A percentile compares a stretch with the other conserved stretches of the same genome.
These are phyloP conservation scores for Clarias batrachus DNA, from an alignment of 2,113 vertebrate species.

Conservation along the genomic window DNA sequence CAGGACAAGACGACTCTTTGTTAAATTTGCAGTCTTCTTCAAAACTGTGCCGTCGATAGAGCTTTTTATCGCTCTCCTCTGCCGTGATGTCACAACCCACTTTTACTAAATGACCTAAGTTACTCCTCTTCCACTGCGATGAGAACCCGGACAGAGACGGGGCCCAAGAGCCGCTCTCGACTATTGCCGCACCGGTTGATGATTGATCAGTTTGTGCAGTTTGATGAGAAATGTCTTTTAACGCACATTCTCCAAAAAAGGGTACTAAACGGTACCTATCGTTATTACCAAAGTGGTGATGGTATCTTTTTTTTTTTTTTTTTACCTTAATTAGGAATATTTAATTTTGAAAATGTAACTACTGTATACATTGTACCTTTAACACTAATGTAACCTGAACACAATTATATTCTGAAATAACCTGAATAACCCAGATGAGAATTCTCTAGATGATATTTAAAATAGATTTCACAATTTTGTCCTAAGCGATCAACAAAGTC, in stretches of 20 bases:
- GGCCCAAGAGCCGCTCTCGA: neutral
- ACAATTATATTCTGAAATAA: neutral
- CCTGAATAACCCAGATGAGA: neutral
- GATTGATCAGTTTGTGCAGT: neutral
- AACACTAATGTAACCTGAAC: neutral
- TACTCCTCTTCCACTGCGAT: conserved; percentile 40
- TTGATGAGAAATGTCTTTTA: neutral
- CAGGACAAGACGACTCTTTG: conserved; percentile 69
- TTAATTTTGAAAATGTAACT: neutral
- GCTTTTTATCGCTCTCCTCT: conserved; percentile 72
- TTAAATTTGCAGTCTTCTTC: conserved; percentile 60
- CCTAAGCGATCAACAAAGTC: neutral
- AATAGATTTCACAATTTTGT: neutral
- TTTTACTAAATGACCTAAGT: conserved; percentile 71
- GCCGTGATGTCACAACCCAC: conserved; percentile 74
- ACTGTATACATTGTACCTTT: neutral
- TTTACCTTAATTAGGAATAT: neutral
- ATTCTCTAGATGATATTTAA: neutral
- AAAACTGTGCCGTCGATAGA: conserved; percentile 27
- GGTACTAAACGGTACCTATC: neutral
- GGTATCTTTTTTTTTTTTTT: neutral
- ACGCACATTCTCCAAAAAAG: neutral
- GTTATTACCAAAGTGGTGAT: neutral
- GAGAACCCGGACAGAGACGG: neutral
- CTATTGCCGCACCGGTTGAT: neutral